A percentile compares a stretch with the other conserved stretches of the same genome.
phyloP scores from a whole-genome alignment of 1,140 invertebrate species.

The Magallana ariakensis region DNA sequence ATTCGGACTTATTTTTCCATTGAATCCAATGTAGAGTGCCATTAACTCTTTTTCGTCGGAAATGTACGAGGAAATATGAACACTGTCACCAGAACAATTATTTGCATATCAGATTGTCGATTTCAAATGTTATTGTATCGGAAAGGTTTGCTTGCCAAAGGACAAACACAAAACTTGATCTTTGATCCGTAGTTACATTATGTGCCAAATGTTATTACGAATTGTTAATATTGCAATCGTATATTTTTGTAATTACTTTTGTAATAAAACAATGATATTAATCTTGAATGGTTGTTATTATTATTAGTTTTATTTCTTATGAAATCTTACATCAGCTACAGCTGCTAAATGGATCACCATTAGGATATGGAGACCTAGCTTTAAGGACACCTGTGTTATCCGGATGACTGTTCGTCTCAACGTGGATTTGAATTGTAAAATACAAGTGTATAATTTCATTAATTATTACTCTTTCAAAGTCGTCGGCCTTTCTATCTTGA shows the following conservation, averaged over 20 bases:
- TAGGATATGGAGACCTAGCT: too few relatives aligned
- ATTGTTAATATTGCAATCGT: slow-evolving; percentile 3
- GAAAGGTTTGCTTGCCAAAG: neutral
- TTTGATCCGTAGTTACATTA: slow-evolving; percentile 7
- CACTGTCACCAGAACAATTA: neutral
- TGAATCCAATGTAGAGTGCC: neutral
- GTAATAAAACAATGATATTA: neutral
- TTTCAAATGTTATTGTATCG: neutral
- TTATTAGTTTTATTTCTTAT: too few relatives aligned
- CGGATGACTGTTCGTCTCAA: too few relatives aligned
- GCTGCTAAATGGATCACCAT: too few relatives aligned
- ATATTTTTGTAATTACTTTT: neutral
- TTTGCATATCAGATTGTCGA: neutral
- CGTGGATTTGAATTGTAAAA: too few relatives aligned
- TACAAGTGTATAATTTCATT: too few relatives aligned
- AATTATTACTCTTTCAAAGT: too few relatives aligned
- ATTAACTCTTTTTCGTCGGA: neutral
- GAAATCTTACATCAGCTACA: too few relatives aligned
- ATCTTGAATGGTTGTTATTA: neutral
- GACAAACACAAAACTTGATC: neutral
- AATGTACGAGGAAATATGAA: slow-evolving; percentile 6
- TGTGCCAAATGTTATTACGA: slow-evolving; percentile 14
- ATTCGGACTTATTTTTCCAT: too few relatives aligned
- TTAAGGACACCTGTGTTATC: too few relatives aligned
- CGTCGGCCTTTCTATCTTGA: too few relatives aligned